Percentiles rank a stretch among this genome's conserved stretches.
phyloP scores from a whole-genome alignment of 1,140 invertebrate species.

The Drosophila kepulauana region DNA sequence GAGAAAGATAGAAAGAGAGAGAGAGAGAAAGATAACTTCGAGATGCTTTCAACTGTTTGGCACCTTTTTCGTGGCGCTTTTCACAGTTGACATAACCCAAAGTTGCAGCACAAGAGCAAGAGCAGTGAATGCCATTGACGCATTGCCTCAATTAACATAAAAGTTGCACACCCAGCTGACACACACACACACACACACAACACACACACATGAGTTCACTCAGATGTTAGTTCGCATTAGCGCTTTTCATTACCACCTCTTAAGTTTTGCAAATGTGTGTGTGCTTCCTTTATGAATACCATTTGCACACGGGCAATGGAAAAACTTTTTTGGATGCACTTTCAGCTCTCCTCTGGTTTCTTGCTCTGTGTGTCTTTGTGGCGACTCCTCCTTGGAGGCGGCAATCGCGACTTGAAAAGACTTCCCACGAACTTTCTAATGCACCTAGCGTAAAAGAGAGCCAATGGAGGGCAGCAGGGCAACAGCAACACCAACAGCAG shows the following conservation, averaged over 20 bases:
- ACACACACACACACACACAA: slow-evolving; percentile 4
- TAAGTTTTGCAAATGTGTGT: slow-evolving; percentile 43
- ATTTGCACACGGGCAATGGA: slow-evolving; percentile 59
- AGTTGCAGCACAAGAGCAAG: slow-evolving; percentile 46
- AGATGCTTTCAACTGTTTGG: slow-evolving; percentile 29
- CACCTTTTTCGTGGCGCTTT: slow-evolving; percentile 65
- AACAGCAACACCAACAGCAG: not conserved
- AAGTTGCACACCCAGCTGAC: slow-evolving; percentile 43
- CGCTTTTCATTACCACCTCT: slow-evolving; percentile 80
- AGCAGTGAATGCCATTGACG: slow-evolving; percentile 67
- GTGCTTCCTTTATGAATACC: slow-evolving; percentile 73
- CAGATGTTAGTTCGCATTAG: slow-evolving; percentile 55
- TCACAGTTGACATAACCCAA: slow-evolving; percentile 73
- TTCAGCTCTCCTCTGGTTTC: slow-evolving; percentile 7
- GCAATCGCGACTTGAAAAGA: slow-evolving; percentile 59
- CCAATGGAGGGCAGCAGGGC: slow-evolving; percentile 25
- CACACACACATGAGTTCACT: not conserved
- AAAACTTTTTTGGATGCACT: slow-evolving; percentile 64
- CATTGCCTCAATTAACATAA: slow-evolving; percentile 81
- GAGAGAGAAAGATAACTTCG: not conserved
- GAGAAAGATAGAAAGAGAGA: not conserved
- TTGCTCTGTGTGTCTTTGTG: not conserved
- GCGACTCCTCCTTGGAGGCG: slow-evolving; percentile 13
- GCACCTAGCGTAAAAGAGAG: slow-evolving; percentile 47
- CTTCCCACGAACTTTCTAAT: slow-evolving; percentile 84